Conservation (phyloP, 2,797 vertebrate genomes). For the Hozukius guyotensis region DNA sequence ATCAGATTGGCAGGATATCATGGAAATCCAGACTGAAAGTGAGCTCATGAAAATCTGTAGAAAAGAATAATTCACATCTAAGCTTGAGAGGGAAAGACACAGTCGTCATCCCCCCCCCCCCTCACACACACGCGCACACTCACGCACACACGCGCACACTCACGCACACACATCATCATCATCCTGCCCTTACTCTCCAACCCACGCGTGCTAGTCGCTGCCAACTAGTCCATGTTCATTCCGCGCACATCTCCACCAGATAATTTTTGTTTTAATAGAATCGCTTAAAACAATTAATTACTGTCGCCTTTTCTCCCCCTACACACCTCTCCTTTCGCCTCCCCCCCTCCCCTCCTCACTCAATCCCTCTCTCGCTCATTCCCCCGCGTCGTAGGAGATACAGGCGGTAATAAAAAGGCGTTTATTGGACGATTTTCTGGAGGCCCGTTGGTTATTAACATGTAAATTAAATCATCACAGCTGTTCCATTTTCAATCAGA, state of each 20-base stretch:
- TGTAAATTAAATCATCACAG: slow-evolving; percentile 99
- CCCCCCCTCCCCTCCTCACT: slow-evolving; percentile 42
- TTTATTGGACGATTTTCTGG: slow-evolving; percentile 98
- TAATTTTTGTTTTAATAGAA: slow-evolving; percentile 99
- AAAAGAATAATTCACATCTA: slow-evolving; percentile 65
- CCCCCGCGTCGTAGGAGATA: slow-evolving; percentile 92
- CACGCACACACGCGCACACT: accelerated
- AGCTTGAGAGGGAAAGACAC: slow-evolving; percentile 47
- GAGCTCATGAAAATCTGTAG: slow-evolving; percentile 63
- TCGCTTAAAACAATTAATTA: slow-evolving; percentile 99
- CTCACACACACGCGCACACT: accelerated
- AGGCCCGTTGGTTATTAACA: slow-evolving; percentile 99
- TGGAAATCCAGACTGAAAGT: slow-evolving; percentile 65
- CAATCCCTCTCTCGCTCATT: slow-evolving; percentile 61
- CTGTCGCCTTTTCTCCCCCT: slow-evolving; percentile 83
- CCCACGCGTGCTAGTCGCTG: slow-evolving; percentile 64
- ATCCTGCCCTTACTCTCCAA: slow-evolving; percentile 32
- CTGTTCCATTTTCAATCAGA: slow-evolving; percentile 99
- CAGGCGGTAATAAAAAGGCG: slow-evolving; percentile 95
- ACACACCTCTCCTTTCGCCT: slow-evolving; percentile 52
- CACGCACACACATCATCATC: slow-evolving; percentile 27
- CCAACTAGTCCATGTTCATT: slow-evolving; percentile 86
- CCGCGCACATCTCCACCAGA: slow-evolving; percentile 88
- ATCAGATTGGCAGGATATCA: slow-evolving; percentile 69
- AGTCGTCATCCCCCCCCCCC: not conserved